Base-by-base conservation (phyloP, 2,888 invertebrate genomes). In the Fragum fragum region DNA sequence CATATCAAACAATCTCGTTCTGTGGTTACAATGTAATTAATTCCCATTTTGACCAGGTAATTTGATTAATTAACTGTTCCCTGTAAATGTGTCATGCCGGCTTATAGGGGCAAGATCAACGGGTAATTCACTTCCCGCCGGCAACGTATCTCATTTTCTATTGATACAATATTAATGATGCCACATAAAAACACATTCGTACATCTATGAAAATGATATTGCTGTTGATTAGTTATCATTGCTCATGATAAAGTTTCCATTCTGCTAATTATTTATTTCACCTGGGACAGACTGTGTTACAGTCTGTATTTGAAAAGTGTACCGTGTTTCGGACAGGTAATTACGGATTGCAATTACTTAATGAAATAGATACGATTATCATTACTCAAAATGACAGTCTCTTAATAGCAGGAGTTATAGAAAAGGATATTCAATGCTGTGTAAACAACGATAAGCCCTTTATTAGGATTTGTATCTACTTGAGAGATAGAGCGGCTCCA, bases 341-440 rank as follows among this genome's bases (percentile, higher is more conserved):
- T 82, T 70, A 75, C 72, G 74, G 57, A 47, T 32, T 72, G 57
- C 76, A 79, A 82, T 82, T 72, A 82, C 75, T 72, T 82, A 78
- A 75, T 82, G 82, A 72, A 82, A 82, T 72, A 66, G 74, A 66
- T 52, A 74, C 59, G 66, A 66, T 70, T 68, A 68, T 66, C 66
- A 74, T 74, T 66, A 14, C 63, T 74, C 66, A 42, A 42, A 42
- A 21, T 66, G 66, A 66, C 66, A 66, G 42, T 66, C 7, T 39
- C 39, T 66, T 42, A 66, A 42, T 61, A 61, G 16, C 61, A 61
- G 61, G 28, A 61, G 28, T 28, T 61, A 29, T 61, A n/a, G 36
- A 61, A 61, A 61, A 32, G 26, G 61, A 61, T 28, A 61, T 32
- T 32, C n/a, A 32, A 61, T 32, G 61, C 61, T 28, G 32, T 61